Evolutionary conservation across 2,113 vertebrate species (phyloP).

Genomic region (Trogon melanurus): DNA sequence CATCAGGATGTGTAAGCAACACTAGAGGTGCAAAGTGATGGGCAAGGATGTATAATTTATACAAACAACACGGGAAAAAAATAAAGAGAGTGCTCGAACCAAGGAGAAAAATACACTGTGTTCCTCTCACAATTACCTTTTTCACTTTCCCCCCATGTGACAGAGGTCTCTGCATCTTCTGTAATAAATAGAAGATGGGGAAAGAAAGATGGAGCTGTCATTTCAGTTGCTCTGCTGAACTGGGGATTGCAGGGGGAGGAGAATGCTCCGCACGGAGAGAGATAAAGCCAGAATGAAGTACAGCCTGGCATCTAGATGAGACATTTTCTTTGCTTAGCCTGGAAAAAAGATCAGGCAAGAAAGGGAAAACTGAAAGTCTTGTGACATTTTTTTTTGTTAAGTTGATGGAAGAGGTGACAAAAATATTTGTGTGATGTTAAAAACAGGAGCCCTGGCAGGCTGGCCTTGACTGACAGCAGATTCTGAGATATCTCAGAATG

Average conservation of each 20-base stretch:
- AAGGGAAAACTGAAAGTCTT: background rate
- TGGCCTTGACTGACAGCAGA: background rate
- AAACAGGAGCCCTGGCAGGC: background rate
- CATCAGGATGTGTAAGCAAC: background rate
- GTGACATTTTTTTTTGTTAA: background rate
- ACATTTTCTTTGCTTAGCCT: background rate
- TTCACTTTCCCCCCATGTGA: background rate
- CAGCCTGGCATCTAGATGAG: background rate
- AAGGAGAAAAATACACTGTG: background rate
- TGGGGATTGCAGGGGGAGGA: background rate
- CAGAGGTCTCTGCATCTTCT: background rate
- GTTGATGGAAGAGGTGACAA: background rate
- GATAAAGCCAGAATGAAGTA: background rate
- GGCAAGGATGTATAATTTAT: conserved; percentile 3
- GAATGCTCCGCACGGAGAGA: background rate
- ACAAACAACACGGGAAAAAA: background rate
- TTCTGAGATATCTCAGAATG: background rate
- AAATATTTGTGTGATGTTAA: background rate
- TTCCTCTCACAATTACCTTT: background rate
- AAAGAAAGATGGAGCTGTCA: background rate
- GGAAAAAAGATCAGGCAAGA: background rate
- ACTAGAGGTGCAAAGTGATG: conserved; percentile 32
- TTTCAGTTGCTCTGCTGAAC: background rate
- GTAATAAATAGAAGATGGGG: background rate
- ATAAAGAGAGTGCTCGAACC: background rate